Percentiles rank a stretch among this genome's conserved stretches.
Conservation (phyloP, 2,797 vertebrate species). For the Pangasius mekongensis region DNA sequence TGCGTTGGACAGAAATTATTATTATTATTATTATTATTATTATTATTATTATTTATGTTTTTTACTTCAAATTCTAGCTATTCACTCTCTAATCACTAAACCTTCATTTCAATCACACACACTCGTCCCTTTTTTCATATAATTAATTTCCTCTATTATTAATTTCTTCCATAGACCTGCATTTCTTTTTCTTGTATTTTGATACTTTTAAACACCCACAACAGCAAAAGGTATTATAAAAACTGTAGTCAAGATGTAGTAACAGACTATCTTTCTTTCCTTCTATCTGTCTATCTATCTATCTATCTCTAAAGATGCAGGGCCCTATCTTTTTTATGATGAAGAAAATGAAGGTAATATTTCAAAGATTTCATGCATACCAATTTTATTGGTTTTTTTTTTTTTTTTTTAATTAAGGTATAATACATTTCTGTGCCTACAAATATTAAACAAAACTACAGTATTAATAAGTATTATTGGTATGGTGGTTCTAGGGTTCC, state of each 20-base stretch:
- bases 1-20: too few species aligned
- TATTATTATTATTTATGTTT: neutral
- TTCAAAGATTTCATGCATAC: neutral
- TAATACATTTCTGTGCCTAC: neutral
- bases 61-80: neutral
- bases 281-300: neutral
- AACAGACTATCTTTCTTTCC: neutral
- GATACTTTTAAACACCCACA: neutral
- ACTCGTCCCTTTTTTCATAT: neutral
- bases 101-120: neutral
- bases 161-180: neutral
- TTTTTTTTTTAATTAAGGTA: neutral
- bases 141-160: neutral
- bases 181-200: neutral
- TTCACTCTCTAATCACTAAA: neutral
- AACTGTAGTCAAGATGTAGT: neutral
- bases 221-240: neutral
- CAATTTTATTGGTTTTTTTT: neutral
- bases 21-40: too few species aligned
- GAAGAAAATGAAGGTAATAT: slow-evolving; percentile 3
- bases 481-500: too few species aligned
- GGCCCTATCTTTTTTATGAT: neutral
- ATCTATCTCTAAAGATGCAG: neutral
- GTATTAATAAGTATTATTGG: neutral
- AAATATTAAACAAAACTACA: too few species aligned